phyloP scores from a whole-genome alignment of 30 jellyfish, hydroid and myxozoan species.

The Sanderia malayensis region DNA sequence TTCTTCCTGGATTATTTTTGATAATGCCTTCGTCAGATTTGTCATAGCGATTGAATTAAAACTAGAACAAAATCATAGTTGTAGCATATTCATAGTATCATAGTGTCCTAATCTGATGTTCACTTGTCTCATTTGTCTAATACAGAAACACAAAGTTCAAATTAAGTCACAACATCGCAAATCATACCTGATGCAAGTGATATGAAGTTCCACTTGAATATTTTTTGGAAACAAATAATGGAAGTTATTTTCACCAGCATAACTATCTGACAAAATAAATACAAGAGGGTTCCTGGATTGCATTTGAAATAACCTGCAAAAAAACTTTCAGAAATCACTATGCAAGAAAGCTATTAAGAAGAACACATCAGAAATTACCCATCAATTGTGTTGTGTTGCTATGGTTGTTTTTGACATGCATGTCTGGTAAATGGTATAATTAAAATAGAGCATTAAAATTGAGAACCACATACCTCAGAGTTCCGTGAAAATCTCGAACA shows the following conservation, averaged over 20 bases:
- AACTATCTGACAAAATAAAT: conserved; percentile 75
- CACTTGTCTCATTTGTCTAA: no score
- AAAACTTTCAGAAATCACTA: background rate
- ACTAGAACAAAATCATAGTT: no score
- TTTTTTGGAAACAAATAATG: conserved; percentile 68
- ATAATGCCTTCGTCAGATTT: conserved; percentile 50
- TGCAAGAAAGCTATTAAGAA: background rate
- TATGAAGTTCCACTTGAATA: conserved; percentile 56
- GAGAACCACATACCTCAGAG: conserved; percentile 46
- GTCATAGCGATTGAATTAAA: conserved; percentile 73
- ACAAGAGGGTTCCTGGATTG: conserved; percentile 77
- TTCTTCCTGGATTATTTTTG: conserved; percentile 47
- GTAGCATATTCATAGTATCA: no score
- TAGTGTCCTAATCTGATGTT: no score
- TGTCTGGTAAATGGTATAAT: no score
- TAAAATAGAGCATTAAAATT: no score
- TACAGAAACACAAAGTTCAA: no score
- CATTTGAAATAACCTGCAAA: conserved; percentile 61
- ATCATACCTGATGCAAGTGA: conserved; percentile 65
- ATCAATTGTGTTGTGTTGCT: no score
- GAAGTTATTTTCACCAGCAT: conserved; percentile 62
- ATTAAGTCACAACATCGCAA: no score
- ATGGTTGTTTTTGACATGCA: no score
- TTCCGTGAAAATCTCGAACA: conserved; percentile 51
- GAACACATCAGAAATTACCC: no score